These are phyloP conservation scores for Gadopsis marmoratus DNA, from an alignment of 2,797 vertebrate species.

Conservation along the genomic window DNA sequence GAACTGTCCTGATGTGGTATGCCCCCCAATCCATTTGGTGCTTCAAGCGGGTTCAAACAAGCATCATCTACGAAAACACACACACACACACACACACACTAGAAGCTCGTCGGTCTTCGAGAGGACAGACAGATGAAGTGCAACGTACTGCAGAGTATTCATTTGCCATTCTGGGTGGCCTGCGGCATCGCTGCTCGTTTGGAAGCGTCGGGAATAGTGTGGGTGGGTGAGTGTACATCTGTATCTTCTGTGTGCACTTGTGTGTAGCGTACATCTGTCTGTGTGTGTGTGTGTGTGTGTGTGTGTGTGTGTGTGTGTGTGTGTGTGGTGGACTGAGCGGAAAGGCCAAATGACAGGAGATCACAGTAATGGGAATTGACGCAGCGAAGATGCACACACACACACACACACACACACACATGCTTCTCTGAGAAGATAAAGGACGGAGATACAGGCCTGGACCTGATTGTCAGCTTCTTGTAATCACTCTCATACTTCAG, in stretches of 20 bases:
- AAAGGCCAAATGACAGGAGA: constrained; percentile 71
- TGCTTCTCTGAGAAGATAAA: constrained; percentile 47
- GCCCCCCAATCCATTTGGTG: constrained; percentile 12
- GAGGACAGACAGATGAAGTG: constrained; percentile 53
- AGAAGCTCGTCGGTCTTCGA: constrained; percentile 14
- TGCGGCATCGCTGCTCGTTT: constrained; percentile 71
- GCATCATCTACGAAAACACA: neutral
- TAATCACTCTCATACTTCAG: constrained; percentile 61
- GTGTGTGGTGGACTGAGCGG: constrained; percentile 39
- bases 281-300: constrained; percentile 29
- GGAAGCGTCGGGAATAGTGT: constrained; percentile 58
- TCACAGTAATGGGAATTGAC: constrained; percentile 73
- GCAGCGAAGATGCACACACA: constrained; percentile 38
- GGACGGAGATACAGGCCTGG: constrained; percentile 64
- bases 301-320: constrained; percentile 12
- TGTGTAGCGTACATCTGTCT: constrained; percentile 7
- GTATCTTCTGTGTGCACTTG: constrained; percentile 23
- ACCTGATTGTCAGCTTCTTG: constrained; percentile 67
- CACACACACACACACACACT: constrained; percentile 7
- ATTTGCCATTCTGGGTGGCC: constrained; percentile 69
- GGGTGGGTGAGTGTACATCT: constrained; percentile 51
- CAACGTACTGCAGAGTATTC: constrained; percentile 46
- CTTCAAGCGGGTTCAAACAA: neutral
- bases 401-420: constrained; percentile 36
- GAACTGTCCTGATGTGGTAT: neutral